Conservation (phyloP, 2,113 vertebrate species). For the Melanocharis versteri region DNA sequence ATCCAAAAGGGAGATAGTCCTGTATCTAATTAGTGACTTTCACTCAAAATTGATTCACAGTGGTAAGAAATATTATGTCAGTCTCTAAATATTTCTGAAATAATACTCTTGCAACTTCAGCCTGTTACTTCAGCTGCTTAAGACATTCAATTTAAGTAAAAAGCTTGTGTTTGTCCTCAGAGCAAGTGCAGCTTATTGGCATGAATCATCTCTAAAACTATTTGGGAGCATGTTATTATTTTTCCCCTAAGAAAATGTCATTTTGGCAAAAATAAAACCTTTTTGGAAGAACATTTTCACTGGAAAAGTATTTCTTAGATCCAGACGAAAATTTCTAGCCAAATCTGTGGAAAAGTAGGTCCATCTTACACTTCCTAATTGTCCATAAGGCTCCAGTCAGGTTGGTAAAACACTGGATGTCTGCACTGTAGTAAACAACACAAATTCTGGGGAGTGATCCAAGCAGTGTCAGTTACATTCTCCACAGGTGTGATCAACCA, state of each 20-base stretch:
- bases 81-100: background rate
- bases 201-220: constrained; percentile 3
- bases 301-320: background rate
- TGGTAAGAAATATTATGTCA: background rate
- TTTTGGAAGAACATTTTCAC: constrained; percentile 11
- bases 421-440: background rate
- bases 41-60: background rate
- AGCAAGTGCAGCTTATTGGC: background rate
- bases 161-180: background rate
- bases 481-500: background rate
- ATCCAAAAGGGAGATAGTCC: background rate
- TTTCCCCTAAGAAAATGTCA: background rate
- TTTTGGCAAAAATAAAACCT: constrained; percentile 33
- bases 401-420: background rate
- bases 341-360: background rate
- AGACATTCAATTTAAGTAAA: background rate
- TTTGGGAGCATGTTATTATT: background rate
- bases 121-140: background rate
- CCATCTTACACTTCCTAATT: background rate
- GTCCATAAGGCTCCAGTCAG: background rate
- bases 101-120: background rate
- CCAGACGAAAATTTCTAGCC: background rate
- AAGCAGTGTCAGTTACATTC: background rate
- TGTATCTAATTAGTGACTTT: background rate
- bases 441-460: background rate